Evolutionary conservation across 2,113 vertebrate genomes (phyloP), one percentile per base, ranked within the genome.

Genomic region (Neoarius graeffei): DNA sequence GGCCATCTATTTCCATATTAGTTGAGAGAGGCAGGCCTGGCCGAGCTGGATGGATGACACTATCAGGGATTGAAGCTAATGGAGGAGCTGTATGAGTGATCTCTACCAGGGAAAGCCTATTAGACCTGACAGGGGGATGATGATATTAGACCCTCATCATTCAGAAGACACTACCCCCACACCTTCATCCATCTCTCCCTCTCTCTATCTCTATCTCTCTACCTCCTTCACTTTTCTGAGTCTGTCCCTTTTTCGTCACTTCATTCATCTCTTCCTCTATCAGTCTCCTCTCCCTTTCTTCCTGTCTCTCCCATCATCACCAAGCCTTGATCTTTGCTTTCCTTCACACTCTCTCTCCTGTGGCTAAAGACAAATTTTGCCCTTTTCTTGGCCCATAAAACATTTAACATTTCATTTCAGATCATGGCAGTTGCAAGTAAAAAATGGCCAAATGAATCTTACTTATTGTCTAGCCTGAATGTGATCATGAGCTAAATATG

Each of bases 81-180:
- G 97, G 97, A 97, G 96, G 96, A 80, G 96, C 97, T 96, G 96
- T 98, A 97, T 99, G 98, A 99, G 97, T 98, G 98, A 99, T 99
- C 98, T 97, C 97, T 97, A 97, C 96, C 97, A 97, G 96, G 97
- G 97, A 97, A 99, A 99, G 97, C 97, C 98, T 99, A 99, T 99
- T 99, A 99, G 97, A 96, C 95, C 97, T 99, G 98, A 98, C 98
- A 99, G 98, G 97, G 97, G 97, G 98, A 98, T 99, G 98, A 98
- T 99, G 97, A 99, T 99, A 99, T 99, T 99, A 98, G 97, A 95
- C 97, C 97, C 97, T 99, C 97, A 99, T 98, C 97, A 98, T 98
- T 99, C 98, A 97, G 97, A 96, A 96, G 96, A 96, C 95, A 96
- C 96, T 96, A 94, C 97, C 96, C 97, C 97, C 97, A 96, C 97